These are phyloP conservation scores for Scotopteryx bipunctaria DNA, from an alignment of 2,888 invertebrate genomes.

Conservation along the genomic window DNA sequence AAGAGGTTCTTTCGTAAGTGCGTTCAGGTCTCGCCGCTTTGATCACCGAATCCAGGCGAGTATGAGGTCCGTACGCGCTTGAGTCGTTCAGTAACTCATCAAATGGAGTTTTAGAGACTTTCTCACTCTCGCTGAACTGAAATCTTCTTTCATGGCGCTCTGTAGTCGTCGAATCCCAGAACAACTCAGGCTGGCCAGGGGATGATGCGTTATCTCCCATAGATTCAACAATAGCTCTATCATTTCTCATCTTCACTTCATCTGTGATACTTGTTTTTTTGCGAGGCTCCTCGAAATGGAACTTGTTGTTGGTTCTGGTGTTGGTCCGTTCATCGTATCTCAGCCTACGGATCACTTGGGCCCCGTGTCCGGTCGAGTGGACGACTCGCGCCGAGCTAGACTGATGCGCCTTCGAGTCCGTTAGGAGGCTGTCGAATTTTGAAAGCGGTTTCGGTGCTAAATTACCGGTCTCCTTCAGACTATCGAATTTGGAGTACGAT, in stretches of 20 bases:
- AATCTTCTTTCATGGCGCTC: constrained; percentile 64
- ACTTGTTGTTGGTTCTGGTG: constrained; percentile 41
- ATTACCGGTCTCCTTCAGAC: constrained; percentile 36
- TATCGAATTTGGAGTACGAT: constrained; percentile 60
- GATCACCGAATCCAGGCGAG: constrained; percentile 76
- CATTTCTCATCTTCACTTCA: constrained; percentile 63
- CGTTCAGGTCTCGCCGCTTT: constrained; percentile 67
- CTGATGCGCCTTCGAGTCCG: constrained; percentile 62
- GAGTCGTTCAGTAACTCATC: constrained; percentile 75
- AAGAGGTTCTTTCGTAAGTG: constrained; percentile 17
- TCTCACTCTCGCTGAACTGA: constrained; percentile 77
- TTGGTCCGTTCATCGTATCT: constrained; percentile 52
- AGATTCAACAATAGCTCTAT: constrained; percentile 59
- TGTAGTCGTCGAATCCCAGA: constrained; percentile 75
- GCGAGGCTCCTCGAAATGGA: constrained; percentile 58
- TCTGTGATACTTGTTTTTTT: constrained; percentile 51
- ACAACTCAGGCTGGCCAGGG: constrained; percentile 69
- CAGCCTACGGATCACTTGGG: constrained; percentile 74
- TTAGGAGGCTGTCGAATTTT: constrained; percentile 64
- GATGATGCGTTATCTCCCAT: constrained; percentile 67
- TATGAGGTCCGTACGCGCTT: constrained; percentile 63
- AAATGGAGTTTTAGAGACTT: constrained; percentile 75
- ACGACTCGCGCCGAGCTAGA: constrained; percentile 68
- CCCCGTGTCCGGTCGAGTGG: constrained; percentile 65
- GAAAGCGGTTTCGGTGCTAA: constrained; percentile 40